Evolutionary conservation across 2,797 vertebrate genomes (phyloP), one percentile per base, ranked within the genome.

Genomic region (Anas capensis): DNA sequence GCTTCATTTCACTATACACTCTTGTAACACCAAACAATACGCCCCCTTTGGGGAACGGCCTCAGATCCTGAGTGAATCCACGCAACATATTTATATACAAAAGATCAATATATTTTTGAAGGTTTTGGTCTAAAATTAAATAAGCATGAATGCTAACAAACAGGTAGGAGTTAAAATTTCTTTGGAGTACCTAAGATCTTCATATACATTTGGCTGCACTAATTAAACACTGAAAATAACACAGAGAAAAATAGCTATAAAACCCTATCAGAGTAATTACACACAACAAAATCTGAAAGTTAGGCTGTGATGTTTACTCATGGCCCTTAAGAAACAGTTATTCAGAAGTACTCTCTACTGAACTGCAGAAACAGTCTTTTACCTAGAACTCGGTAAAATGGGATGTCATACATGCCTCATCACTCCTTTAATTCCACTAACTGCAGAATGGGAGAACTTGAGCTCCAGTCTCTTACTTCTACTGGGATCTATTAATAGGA

Each of bases 71-170:
- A 92, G 57, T 29, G n/a, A 79, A 91, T 76, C 6, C n/a, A 62
- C 10, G 10, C 4, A 87, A 42, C 77, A 46, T 2, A 79, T 34
- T 61, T 69, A 48, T 64, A 80, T 54, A 44, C 42, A 88, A 95
- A 91, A 53, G 8, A 46, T 33, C 40, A 80, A 44, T 33, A 44
- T 46, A 0, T 61, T 29, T 15, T 75, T 18, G 76, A 36, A 72
- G 65, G 64, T 16, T 36, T 72, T 64, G n/a, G 34, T 81, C 38
- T 84, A 91, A 90, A 96, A 96, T 82, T 64, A 72, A 92, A 90
- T 62, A 49, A 95, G 88, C 49, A 34, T 34, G 79, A 93, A 61
- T n/a, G 13, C 21, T 24, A 92, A 91, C 11, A 58, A 76, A n/a
- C 54, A 82, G 29, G 19, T 40, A 26, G 34, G 33, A 89, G 11